Percentiles rank a stretch among this genome's conserved stretches.
Evolutionary conservation across 1,140 invertebrate genomes (phyloP).

Genomic region (Probaryconus sp.): DNA sequence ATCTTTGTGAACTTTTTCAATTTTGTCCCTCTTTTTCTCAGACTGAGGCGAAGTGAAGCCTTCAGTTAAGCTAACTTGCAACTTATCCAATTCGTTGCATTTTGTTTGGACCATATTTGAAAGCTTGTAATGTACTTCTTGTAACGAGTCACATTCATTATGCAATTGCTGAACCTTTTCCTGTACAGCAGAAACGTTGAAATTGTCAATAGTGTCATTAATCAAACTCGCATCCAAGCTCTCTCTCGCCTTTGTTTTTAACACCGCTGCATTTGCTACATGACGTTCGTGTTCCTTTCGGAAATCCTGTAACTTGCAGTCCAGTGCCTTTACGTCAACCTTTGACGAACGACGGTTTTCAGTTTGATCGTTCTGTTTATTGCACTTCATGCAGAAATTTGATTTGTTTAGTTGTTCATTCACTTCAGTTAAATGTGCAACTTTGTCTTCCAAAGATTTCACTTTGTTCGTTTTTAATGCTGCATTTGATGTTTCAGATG

Average conservation of each 20-base stretch:
- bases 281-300: constrained; percentile 65
- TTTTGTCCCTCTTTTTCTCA: constrained; percentile 39
- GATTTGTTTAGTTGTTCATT: constrained; percentile 11
- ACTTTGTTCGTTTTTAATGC: no score
- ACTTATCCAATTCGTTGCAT: constrained; percentile 60
- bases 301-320: constrained; percentile 57
- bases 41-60: constrained; percentile 12
- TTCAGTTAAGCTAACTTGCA: constrained; percentile 32
- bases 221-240: constrained; percentile 59
- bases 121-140: constrained; percentile 47
- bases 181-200: constrained; percentile 60
- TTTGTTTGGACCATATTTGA: constrained; percentile 56
- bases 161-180: constrained; percentile 55
- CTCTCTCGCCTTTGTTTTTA: constrained; percentile 63
- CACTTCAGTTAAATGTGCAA: not conserved
- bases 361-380: constrained; percentile 60
- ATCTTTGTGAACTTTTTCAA: constrained; percentile 35
- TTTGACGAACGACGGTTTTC: constrained; percentile 62
- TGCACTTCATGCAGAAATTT: not conserved
- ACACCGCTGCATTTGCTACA: constrained; percentile 45
- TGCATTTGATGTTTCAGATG: no score
- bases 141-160: constrained; percentile 57
- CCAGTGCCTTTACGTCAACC: constrained; percentile 62
- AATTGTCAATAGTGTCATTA: constrained; percentile 58
- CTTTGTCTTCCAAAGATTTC: constrained; percentile 12